Evolutionary conservation across 2,797 vertebrate genomes (phyloP).

Genomic region (Eidolon dupreanum): DNA sequence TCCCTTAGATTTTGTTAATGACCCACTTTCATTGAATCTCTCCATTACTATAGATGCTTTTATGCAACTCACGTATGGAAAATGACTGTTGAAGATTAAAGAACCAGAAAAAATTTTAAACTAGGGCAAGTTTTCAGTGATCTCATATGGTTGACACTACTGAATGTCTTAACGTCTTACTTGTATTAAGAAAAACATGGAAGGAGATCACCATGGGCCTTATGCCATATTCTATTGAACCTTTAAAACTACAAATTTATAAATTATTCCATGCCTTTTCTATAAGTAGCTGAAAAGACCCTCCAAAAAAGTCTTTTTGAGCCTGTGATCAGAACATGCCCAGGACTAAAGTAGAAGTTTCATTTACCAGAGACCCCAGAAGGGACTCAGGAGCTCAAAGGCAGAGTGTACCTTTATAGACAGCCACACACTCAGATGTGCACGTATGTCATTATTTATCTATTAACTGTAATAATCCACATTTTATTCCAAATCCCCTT

Average conservation of each 20-base stretch:
- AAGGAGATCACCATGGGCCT: not conserved
- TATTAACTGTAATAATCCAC: not conserved
- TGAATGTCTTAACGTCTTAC: conserved; percentile 19
- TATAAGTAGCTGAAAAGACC: conserved; percentile 21
- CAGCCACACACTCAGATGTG: not conserved
- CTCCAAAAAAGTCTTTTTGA: not conserved
- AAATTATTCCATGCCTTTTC: not conserved
- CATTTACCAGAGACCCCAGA: not conserved
- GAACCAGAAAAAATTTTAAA: conserved; percentile 37
- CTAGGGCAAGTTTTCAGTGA: conserved; percentile 5
- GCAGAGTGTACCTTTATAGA: not conserved
- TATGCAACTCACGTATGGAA: not conserved
- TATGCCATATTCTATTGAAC: conserved; percentile 11
- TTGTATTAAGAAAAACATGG: conserved; percentile 21
- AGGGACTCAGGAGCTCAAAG: not conserved
- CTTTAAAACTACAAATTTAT: conserved; percentile 1
- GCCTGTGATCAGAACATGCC: not conserved
- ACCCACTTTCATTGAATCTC: conserved; percentile 14
- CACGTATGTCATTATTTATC: not conserved
- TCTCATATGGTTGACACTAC: not conserved
- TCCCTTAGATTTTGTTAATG: conserved; percentile 50
- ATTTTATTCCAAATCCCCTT: not conserved
- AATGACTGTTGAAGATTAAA: conserved; percentile 17
- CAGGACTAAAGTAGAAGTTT: not conserved
- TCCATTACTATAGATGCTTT: not conserved